A percentile compares a stretch with the other conserved stretches of the same genome.
Conservation (phyloP, 2,888 invertebrate genomes). For the Cosmia trapezina region DNA sequence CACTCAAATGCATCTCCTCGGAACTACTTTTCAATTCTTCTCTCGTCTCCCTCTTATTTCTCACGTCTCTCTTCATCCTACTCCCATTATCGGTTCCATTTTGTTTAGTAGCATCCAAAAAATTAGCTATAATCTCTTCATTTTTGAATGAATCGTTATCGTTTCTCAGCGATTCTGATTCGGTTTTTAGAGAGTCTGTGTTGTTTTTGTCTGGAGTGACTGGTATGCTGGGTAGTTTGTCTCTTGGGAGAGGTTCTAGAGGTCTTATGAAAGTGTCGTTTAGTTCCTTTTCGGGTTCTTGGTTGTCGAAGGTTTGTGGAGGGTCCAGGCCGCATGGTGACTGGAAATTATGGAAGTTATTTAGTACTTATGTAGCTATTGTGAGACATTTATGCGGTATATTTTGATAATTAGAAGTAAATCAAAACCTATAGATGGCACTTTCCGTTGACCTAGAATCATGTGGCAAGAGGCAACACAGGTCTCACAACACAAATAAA, state of each 20-base stretch:
- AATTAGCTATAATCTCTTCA: constrained; percentile 81
- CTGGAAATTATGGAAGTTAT: constrained; percentile 65
- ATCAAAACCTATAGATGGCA: too few species aligned
- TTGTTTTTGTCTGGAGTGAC: constrained; percentile 78
- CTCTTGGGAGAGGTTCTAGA: constrained; percentile 73
- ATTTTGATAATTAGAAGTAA: too few species aligned
- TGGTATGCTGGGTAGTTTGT: constrained; percentile 78
- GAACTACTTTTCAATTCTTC: constrained; percentile 76
- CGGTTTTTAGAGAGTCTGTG: constrained; percentile 74
- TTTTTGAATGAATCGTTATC: constrained; percentile 79
- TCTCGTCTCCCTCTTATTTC: constrained; percentile 74
- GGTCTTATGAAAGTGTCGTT: constrained; percentile 81
- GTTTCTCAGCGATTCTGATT: constrained; percentile 37
- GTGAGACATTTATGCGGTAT: not conserved
- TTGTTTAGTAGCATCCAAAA: constrained; percentile 76
- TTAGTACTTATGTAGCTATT: not conserved
- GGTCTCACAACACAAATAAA: too few species aligned
- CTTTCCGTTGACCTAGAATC: too few species aligned
- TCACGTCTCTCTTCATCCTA: constrained; percentile 65
- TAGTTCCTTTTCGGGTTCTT: constrained; percentile 83
- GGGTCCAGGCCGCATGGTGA: constrained; percentile 84
- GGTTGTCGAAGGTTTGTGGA: constrained; percentile 84
- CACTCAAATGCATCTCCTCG: constrained; percentile 78
- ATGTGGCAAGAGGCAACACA: too few species aligned
- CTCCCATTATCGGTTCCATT: constrained; percentile 74